A percentile compares a stretch with the other conserved stretches of the same genome.
Conservation (phyloP, 2,113 vertebrate species). For the Corydoras maculifer region DNA sequence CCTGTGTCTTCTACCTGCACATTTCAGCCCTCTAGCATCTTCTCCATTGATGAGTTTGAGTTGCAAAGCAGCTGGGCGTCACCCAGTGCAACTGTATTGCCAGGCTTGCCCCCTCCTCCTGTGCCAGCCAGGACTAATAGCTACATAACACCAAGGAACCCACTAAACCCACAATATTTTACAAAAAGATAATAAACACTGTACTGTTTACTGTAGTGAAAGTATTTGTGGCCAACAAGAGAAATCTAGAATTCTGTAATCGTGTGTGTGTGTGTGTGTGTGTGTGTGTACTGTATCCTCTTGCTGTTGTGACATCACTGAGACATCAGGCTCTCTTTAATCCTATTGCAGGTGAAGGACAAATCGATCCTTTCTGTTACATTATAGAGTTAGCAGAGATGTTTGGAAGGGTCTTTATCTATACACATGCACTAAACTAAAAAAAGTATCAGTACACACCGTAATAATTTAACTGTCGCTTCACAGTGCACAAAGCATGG, state of each 20-base stretch:
- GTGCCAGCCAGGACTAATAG: constrained; percentile 65
- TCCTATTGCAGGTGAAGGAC: no score
- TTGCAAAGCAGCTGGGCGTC: constrained; percentile 64
- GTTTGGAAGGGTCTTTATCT: no score
- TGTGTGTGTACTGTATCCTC: no score
- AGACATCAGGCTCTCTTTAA: no score
- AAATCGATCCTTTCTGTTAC: no score
- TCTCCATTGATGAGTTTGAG: constrained; percentile 52
- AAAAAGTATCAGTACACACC: no score
- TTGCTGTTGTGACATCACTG: no score
- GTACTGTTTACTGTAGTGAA: constrained; percentile 28
- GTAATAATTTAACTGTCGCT: no score
- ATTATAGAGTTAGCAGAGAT: no score
- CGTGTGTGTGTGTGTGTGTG: not conserved
- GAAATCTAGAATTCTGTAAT: not conserved
- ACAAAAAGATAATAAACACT: constrained; percentile 72
- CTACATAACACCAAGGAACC: constrained; percentile 45
- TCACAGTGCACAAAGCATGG: no score
- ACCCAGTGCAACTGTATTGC: constrained; percentile 58
- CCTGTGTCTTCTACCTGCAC: constrained; percentile 21
- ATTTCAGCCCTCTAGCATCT: constrained; percentile 41
- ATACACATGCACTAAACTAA: no score
- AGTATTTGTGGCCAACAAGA: not conserved
- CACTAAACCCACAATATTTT: constrained; percentile 57
- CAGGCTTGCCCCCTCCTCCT: constrained; percentile 69